Evolutionary conservation across 2,888 invertebrate species (phyloP).

Genomic region (Microchrysa polita): DNA sequence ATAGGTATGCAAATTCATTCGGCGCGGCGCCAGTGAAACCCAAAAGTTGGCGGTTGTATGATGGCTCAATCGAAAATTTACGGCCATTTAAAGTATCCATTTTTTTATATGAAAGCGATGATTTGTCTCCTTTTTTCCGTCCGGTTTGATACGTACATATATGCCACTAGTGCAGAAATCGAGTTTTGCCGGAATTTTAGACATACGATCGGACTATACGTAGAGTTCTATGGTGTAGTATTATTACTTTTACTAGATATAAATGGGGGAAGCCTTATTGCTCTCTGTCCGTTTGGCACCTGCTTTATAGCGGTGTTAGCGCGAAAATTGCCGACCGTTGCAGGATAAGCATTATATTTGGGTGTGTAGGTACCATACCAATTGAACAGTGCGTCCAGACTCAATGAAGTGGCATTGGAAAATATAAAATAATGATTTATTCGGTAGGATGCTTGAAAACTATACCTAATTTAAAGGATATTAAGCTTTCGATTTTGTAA

Average conservation of each 20-base stretch:
- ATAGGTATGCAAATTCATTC: conserved; percentile 42
- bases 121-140: conserved; percentile 14
- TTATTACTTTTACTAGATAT: too few relatives aligned
- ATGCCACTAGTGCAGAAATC: background rate
- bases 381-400: too few relatives aligned
- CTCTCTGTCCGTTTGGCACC: conserved; percentile 34
- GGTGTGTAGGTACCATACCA: too few relatives aligned
- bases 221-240: too few relatives aligned
- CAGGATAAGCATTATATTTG: conserved; percentile 42
- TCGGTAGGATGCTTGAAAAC: too few relatives aligned
- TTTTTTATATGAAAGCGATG: conserved; percentile 1
- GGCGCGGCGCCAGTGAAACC: conserved; percentile 33
- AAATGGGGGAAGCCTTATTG: conserved; percentile 35
- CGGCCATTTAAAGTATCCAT: conserved; percentile 47
- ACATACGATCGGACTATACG: too few relatives aligned
- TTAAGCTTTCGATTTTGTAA: too few relatives aligned
- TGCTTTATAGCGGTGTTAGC: conserved; percentile 10
- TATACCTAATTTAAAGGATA: too few relatives aligned
- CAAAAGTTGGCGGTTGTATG: conserved; percentile 36
- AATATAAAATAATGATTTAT: conserved; percentile 25
- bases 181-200: background rate
- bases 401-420: background rate
- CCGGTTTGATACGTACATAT: too few relatives aligned
- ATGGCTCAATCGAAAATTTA: conserved; percentile 50
- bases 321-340: conserved; percentile 4